phyloP scores from a whole-genome alignment of 2,797 vertebrate species.

The Sparidentex hasta region DNA sequence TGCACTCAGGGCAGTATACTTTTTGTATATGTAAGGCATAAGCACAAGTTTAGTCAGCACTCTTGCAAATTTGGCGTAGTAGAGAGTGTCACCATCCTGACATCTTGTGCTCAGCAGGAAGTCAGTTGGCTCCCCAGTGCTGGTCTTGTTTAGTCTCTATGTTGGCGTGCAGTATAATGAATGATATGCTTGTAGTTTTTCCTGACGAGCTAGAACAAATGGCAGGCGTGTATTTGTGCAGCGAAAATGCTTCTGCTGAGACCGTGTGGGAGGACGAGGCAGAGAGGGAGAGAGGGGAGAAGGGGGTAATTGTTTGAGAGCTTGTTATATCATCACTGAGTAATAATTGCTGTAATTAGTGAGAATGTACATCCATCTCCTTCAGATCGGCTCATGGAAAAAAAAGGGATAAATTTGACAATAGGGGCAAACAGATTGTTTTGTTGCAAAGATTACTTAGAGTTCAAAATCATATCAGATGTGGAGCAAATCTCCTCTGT shows the following conservation, averaged over 20 bases:
- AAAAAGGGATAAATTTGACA: slow-evolving; percentile 79
- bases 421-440: slow-evolving; percentile 82
- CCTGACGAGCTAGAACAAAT: slow-evolving; percentile 63
- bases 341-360: slow-evolving; percentile 85
- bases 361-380: slow-evolving; percentile 75
- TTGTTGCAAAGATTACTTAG: slow-evolving; percentile 80
- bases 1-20: slow-evolving; percentile 45
- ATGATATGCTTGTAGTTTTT: slow-evolving; percentile 62
- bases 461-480: slow-evolving; percentile 85
- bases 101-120: slow-evolving; percentile 81
- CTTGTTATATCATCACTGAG: slow-evolving; percentile 80
- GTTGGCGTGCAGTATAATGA: slow-evolving; percentile 60
- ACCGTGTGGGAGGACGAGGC: slow-evolving; percentile 69
- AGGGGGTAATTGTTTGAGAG: slow-evolving; percentile 76
- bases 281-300: slow-evolving; percentile 39
- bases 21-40: slow-evolving; percentile 51
- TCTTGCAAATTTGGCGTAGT: slow-evolving; percentile 72
- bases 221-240: slow-evolving; percentile 65
- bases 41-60: slow-evolving; percentile 72
- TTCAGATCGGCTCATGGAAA: slow-evolving; percentile 71
- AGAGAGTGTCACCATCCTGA: slow-evolving; percentile 72
- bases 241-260: slow-evolving; percentile 51
- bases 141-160: slow-evolving; percentile 66
- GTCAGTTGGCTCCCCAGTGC: slow-evolving; percentile 64
- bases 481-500: slow-evolving; percentile 76